A percentile compares a stretch with the other conserved stretches of the same genome.
phyloP scores from a whole-genome alignment of 2,113 vertebrate species.

The Phocoena sinus region DNA sequence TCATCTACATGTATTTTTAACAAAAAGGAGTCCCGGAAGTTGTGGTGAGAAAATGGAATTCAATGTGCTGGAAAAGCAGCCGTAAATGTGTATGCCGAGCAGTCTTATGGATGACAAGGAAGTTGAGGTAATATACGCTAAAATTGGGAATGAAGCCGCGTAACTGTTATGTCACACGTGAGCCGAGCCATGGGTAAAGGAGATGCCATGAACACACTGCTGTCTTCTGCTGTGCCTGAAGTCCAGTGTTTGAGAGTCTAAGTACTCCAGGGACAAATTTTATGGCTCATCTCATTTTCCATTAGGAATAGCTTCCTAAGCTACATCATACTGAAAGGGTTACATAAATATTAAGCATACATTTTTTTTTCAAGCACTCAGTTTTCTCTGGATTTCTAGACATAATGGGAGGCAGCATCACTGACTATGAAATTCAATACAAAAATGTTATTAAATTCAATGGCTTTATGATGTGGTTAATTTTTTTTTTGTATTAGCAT shows the following conservation, averaged over 20 bases:
- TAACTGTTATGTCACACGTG: accelerated
- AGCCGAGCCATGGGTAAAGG: accelerated
- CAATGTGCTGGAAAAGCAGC: no score
- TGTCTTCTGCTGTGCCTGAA: accelerated
- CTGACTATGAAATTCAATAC: background rate
- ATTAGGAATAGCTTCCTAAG: background rate
- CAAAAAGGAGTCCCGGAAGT: background rate
- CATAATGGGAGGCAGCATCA: background rate
- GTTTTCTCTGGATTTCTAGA: conserved; percentile 4
- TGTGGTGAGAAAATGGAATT: background rate
- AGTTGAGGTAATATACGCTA: accelerated
- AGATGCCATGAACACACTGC: accelerated
- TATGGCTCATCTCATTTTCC: background rate
- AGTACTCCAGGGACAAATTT: background rate
- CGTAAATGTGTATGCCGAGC: no score
- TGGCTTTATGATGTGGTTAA: background rate
- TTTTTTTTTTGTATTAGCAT: background rate
- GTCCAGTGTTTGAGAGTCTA: accelerated
- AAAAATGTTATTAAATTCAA: background rate
- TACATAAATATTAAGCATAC: background rate
- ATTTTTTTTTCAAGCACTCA: background rate
- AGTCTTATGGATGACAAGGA: background rate
- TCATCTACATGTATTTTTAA: background rate
- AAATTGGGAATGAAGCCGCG: accelerated
- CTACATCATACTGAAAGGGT: background rate